A percentile compares a stretch with the other conserved stretches of the same genome.
Evolutionary conservation across 2,888 invertebrate genomes (phyloP).

Genomic region (Pandemis heparana): DNA sequence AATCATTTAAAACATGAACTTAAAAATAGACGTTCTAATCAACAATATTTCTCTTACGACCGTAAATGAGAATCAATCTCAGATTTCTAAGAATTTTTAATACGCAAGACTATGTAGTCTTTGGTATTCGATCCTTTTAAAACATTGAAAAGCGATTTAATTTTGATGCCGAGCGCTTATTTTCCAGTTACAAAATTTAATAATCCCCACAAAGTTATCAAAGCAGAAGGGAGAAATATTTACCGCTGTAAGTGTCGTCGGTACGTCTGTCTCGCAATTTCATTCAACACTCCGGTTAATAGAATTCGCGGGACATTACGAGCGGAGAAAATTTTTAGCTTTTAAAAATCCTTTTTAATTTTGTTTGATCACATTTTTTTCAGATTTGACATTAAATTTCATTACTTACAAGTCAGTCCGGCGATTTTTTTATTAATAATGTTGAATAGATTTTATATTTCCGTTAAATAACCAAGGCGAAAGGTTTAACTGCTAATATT

Average conservation of each 20-base stretch:
- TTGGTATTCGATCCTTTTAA: neutral
- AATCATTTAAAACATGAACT: too few species aligned
- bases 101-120: neutral
- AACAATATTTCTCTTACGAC: too few species aligned
- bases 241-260: constrained; percentile 12
- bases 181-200: constrained; percentile 17
- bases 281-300: constrained; percentile 17
- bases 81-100: too few species aligned
- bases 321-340: constrained; percentile 10
- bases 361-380: neutral
- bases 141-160: constrained; percentile 2
- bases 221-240: constrained; percentile 19
- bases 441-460: neutral
- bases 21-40: too few species aligned
- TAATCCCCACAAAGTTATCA: constrained; percentile 15
- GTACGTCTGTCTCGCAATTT: constrained; percentile 16
- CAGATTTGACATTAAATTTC: neutral
- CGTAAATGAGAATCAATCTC: too few species aligned
- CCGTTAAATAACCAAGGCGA: neutral
- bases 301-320: constrained; percentile 25
- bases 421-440: neutral
- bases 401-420: neutral
- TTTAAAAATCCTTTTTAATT: constrained; percentile 19
- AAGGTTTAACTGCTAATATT: neutral
- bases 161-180: neutral